Percentiles rank a stretch among this genome's conserved stretches.
These are phyloP conservation scores for Amia ocellicauda DNA, from an alignment of 2,113 vertebrate genomes.

Conservation along the genomic window DNA sequence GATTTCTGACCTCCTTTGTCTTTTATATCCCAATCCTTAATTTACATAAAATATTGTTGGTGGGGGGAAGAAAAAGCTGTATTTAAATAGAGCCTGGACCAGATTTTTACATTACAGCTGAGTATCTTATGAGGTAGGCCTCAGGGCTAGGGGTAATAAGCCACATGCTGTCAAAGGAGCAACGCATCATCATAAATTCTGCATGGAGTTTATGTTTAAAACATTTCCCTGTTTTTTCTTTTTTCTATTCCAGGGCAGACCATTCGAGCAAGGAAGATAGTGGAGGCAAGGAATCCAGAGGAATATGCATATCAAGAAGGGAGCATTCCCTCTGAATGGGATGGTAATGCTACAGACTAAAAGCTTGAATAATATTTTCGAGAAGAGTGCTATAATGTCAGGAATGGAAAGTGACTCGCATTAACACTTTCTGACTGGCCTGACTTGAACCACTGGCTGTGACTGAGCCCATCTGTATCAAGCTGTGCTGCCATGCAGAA, in stretches of 20 bases:
- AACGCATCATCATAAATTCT: conserved; percentile 28
- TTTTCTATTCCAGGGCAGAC: conserved; percentile 50
- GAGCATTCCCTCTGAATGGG: conserved; percentile 88
- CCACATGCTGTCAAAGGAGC: conserved; percentile 9
- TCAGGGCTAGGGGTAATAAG: conserved; percentile 15
- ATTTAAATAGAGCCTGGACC: conserved; percentile 7
- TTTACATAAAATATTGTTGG: conserved; percentile 12
- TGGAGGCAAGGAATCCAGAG: conserved; percentile 68
- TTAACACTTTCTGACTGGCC: conserved; percentile 12
- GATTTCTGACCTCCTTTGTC: not conserved
- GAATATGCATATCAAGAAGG: conserved; percentile 74
- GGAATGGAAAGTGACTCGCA: conserved; percentile 9
- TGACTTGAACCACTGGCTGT: conserved; percentile 14
- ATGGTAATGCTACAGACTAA: conserved; percentile 72
- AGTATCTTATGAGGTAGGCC: conserved; percentile 9
- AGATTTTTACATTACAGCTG: conserved; percentile 4
- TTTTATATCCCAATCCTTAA: not conserved
- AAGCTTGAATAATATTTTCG: conserved; percentile 6
- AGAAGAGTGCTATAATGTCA: not conserved
- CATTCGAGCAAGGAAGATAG: conserved; percentile 66
- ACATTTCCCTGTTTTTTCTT: conserved; percentile 10
- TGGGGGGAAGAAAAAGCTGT: not conserved
- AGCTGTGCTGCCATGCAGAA: not conserved
- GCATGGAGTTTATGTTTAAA: conserved; percentile 24
- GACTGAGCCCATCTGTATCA: conserved; percentile 25